A percentile compares a stretch with the other conserved stretches of the same genome.
These are phyloP conservation scores for Paramacrobiotus metropolitanus DNA, from an alignment of 1,140 invertebrate species.

Conservation along the genomic window DNA sequence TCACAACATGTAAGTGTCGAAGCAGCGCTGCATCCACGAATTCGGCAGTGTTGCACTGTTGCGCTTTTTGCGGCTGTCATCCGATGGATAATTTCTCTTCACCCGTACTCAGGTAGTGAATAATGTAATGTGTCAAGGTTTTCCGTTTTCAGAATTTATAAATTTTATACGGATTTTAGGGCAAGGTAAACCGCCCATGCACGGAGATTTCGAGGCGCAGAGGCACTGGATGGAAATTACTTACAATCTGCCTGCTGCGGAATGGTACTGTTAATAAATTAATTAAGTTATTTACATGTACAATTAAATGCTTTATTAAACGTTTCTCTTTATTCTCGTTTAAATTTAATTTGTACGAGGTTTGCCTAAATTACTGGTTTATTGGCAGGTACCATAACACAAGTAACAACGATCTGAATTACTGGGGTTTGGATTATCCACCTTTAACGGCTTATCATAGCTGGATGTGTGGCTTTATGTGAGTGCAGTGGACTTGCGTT, in stretches of 20 bases:
- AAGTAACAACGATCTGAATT: slow-evolving; percentile 65
- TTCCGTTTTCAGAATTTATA: too few relatives aligned
- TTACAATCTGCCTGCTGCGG: slow-evolving; percentile 44
- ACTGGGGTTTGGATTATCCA: slow-evolving; percentile 98
- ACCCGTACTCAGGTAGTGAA: slow-evolving; percentile 35
- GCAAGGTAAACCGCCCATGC: slow-evolving; percentile 59
- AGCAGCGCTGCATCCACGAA: slow-evolving; percentile 8
- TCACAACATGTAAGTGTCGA: background rate
- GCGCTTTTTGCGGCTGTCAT: slow-evolving; percentile 26
- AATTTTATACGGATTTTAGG: slow-evolving; percentile 38
- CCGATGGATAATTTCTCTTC: slow-evolving; percentile 44
- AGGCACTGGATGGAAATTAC: slow-evolving; percentile 99
- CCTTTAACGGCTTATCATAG: slow-evolving; percentile 95
- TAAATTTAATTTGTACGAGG: too few relatives aligned
- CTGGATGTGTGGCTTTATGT: slow-evolving; percentile 44
- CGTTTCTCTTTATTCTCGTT: too few relatives aligned
- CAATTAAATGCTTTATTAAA: too few relatives aligned
- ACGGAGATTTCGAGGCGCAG: slow-evolving; percentile 95
- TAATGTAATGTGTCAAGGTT: too few relatives aligned
- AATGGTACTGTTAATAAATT: too few relatives aligned
- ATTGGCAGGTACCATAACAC: slow-evolving; percentile 56
- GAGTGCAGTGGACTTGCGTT: slow-evolving; percentile 9
- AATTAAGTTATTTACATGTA: too few relatives aligned
- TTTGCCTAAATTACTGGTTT: background rate
- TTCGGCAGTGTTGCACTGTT: slow-evolving; percentile 12